phyloP scores from a whole-genome alignment of 2,113 vertebrate species.

The Daphoenositta chrysoptera region DNA sequence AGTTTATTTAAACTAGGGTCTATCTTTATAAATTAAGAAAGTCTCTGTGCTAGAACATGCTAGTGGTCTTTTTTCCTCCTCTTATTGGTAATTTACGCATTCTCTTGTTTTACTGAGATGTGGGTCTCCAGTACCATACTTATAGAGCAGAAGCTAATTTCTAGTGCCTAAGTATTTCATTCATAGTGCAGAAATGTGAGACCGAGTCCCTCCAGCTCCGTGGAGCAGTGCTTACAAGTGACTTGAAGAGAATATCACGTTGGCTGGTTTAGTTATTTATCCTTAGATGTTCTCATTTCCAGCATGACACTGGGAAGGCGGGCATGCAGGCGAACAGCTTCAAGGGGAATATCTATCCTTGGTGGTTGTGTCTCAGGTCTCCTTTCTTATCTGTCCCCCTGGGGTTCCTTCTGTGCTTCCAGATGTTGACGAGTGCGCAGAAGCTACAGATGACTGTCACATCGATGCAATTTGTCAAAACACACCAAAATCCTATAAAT shows the following conservation, averaged over 20 bases:
- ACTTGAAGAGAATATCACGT: neutral
- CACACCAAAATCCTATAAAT: constrained; percentile 92
- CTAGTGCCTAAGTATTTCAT: neutral
- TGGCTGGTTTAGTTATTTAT: neutral
- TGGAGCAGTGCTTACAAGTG: neutral
- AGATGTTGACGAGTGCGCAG: constrained; percentile 92
- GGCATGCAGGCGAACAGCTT: neutral
- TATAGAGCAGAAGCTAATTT: neutral
- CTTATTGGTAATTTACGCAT: neutral
- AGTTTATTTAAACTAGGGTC: constrained; percentile 1
- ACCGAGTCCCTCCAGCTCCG: neutral
- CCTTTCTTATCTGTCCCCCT: neutral
- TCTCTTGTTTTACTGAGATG: neutral
- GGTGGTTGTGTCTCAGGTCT: neutral
- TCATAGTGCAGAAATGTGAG: neutral
- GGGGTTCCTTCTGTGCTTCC: neutral
- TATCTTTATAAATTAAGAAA: neutral
- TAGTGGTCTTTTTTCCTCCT: neutral
- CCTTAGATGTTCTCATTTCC: neutral
- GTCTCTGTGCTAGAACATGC: neutral
- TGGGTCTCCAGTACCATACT: neutral
- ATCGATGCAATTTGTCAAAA: constrained; percentile 98
- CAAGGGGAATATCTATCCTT: neutral
- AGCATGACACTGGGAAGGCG: neutral
- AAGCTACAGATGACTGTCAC: constrained; percentile 92